Evolutionary conservation across 2,797 vertebrate genomes (phyloP).

Genomic region (Pagetopsis macropterus): DNA sequence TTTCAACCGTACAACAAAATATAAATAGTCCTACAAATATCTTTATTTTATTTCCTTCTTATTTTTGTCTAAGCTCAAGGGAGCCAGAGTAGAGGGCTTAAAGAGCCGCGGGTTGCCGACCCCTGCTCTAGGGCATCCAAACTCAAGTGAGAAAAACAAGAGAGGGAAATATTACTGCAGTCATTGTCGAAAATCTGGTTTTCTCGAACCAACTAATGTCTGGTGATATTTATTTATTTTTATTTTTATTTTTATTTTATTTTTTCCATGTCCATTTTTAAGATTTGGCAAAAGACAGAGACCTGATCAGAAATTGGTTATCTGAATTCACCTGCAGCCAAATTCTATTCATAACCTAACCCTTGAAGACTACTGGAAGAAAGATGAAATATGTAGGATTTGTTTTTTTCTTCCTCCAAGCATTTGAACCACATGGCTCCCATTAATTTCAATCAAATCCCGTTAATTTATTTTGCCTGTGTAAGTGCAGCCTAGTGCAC

Average conservation of each 20-base stretch:
- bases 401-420: not conserved
- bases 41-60: too few relatives aligned
- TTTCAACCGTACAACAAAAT: too few relatives aligned
- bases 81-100: too few relatives aligned
- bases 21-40: too few relatives aligned
- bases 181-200: not conserved
- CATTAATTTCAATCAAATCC: slow-evolving; percentile 53
- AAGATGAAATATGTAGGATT: slow-evolving; percentile 9
- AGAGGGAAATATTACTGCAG: not conserved
- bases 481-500: slow-evolving; percentile 52
- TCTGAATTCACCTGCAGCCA: slow-evolving; percentile 31
- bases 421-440: slow-evolving; percentile 37
- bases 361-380: slow-evolving; percentile 13
- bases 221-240: not conserved
- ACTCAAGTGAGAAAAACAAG: not conserved
- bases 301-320: slow-evolving; percentile 3
- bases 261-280: not conserved
- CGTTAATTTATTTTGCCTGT: slow-evolving; percentile 42
- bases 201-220: not conserved
- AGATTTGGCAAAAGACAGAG: slow-evolving; percentile 14
- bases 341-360: not conserved
- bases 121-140: not conserved
- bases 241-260: not conserved
- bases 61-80: too few relatives aligned
- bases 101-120: too few relatives aligned